Evolutionary conservation across 1,140 invertebrate species (phyloP).

Genomic region (Sycobia sp.): DNA sequence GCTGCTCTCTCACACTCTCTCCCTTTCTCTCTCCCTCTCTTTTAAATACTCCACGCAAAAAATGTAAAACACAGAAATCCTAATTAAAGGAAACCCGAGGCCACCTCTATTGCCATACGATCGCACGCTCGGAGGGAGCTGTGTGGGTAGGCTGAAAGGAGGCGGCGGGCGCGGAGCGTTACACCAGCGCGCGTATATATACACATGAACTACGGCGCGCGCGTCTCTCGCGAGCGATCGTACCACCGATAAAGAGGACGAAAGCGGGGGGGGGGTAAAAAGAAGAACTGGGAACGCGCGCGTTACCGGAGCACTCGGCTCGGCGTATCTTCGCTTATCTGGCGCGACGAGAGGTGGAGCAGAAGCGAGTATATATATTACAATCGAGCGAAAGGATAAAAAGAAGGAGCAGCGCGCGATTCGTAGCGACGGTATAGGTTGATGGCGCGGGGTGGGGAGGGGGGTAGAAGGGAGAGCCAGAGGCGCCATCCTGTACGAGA

Average conservation of each 20-base stretch:
- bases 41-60: background rate
- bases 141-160: constrained; percentile 7
- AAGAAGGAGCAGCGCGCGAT: no score
- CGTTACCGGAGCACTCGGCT: background rate
- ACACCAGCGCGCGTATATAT: no score
- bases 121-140: constrained; percentile 11
- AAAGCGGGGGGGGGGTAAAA: background rate
- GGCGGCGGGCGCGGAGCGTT: constrained; percentile 12
- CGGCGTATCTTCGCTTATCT: constrained; percentile 2
- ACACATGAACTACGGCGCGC: no score
- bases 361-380: no score
- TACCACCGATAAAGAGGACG: background rate
- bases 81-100: constrained; percentile 24
- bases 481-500: background rate
- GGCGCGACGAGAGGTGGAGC: background rate
- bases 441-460: background rate
- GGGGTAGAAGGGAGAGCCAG: background rate
- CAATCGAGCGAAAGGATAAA: no score
- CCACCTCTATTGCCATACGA: no score
- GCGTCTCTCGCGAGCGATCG: constrained; percentile 29
- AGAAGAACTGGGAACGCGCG: no score
- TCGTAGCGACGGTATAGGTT: background rate
- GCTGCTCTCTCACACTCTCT: no score
- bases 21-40: background rate
- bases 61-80: constrained; percentile 13